Percentiles rank a stretch among this genome's conserved stretches.
These are phyloP conservation scores for Agriopis marginaria DNA, from an alignment of 2,888 invertebrate genomes.

Conservation along the genomic window DNA sequence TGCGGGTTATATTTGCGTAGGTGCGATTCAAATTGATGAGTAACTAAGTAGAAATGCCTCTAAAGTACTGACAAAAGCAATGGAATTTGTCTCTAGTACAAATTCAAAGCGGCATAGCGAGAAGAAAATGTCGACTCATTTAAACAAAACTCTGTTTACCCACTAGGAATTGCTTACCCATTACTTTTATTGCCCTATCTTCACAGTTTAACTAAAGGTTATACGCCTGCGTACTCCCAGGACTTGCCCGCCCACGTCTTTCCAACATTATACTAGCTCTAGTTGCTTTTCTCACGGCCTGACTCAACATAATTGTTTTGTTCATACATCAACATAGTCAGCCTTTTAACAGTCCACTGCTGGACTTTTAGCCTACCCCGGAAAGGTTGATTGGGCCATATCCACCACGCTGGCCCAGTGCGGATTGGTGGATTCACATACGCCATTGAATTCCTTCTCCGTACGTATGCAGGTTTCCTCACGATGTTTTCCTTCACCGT, in stretches of 20 bases:
- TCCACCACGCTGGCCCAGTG: no score
- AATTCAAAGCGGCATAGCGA: not conserved
- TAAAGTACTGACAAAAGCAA: not conserved
- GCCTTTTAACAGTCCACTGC: no score
- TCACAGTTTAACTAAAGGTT: constrained; percentile 30
- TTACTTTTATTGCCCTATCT: constrained; percentile 28
- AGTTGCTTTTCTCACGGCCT: constrained; percentile 31
- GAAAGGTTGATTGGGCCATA: no score
- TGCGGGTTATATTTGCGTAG: not conserved
- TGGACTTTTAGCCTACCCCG: no score
- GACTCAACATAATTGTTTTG: constrained; percentile 34
- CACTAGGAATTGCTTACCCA: constrained; percentile 15
- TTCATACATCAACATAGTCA: no score
- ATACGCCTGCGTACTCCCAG: constrained; percentile 10
- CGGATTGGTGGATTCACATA: no score
- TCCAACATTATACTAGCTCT: not conserved
- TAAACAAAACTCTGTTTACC: constrained; percentile 23
- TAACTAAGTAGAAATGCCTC: not conserved
- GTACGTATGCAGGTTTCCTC: no score
- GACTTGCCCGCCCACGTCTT: constrained; percentile 28
- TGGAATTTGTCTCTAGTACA: constrained; percentile 7
- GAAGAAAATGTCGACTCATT: constrained; percentile 19
- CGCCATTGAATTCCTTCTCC: no score
- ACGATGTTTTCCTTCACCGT: no score
- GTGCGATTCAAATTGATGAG: not conserved